These are phyloP conservation scores for Strigops habroptila DNA, from an alignment of 2,113 vertebrate species.

Conservation along the genomic window DNA sequence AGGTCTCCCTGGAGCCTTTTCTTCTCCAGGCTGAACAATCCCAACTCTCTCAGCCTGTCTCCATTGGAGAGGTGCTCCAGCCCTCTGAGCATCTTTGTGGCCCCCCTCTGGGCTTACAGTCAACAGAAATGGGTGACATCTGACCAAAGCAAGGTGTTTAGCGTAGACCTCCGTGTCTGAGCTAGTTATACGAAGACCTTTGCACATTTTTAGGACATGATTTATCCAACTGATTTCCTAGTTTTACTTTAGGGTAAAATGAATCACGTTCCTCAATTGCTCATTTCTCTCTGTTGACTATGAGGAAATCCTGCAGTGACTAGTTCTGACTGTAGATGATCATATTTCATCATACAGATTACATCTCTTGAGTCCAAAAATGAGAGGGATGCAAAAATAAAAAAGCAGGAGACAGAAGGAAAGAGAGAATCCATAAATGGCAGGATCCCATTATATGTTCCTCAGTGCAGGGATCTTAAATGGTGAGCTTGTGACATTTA, in stretches of 20 bases:
- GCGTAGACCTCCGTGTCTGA: not conserved
- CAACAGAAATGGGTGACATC: not conserved
- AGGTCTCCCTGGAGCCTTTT: not conserved
- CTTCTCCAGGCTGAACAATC: not conserved
- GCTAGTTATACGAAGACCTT: not conserved
- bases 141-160: not conserved
- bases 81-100: not conserved
- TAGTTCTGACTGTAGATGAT: not conserved
- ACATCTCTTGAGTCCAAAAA: not conserved
- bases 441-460: not conserved
- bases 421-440: not conserved
- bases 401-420: not conserved
- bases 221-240: not conserved
- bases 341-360: not conserved
- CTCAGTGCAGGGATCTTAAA: not conserved
- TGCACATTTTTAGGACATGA: not conserved
- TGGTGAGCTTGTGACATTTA: not conserved
- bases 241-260: not conserved
- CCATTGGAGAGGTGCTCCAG: not conserved
- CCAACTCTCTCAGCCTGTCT: not conserved
- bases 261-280: not conserved
- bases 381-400: fast-evolving
- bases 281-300: not conserved
- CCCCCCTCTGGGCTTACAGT: not conserved
- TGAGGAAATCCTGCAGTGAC: not conserved